phyloP scores from a whole-genome alignment of 2,113 vertebrate genomes.

The Lota lota region DNA sequence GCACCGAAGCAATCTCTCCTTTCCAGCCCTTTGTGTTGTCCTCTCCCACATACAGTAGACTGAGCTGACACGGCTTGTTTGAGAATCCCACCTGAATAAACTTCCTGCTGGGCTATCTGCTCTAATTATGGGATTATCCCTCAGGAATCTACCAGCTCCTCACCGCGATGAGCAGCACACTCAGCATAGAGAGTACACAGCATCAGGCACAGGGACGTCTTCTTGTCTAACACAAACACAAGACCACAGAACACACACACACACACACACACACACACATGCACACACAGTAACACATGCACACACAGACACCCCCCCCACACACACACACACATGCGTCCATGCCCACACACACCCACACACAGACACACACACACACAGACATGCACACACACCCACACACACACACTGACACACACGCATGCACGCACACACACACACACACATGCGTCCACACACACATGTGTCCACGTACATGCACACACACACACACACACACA shows the following conservation, averaged over 20 bases:
- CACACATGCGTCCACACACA: not conserved
- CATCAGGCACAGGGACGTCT: too few species aligned
- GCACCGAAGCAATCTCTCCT: slow-evolving; percentile 21
- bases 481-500: not conserved
- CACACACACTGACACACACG: not conserved
- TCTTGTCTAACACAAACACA: too few species aligned
- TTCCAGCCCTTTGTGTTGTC: slow-evolving; percentile 31
- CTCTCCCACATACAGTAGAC: slow-evolving; percentile 49
- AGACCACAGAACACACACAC: too few species aligned
- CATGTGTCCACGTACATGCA: slow-evolving; percentile 8
- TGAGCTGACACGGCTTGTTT: slow-evolving; percentile 38
- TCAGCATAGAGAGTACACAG: too few species aligned
- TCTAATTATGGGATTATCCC: slow-evolving; percentile 67
- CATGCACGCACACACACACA: slow-evolving; percentile 6
- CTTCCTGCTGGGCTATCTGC: slow-evolving; percentile 60
- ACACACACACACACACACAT: not conserved
- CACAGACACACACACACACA: slow-evolving; percentile 1
- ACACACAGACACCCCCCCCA: slow-evolving; percentile 23
- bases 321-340: not conserved
- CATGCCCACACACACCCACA: not conserved
- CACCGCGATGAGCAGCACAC: slow-evolving; percentile 10
- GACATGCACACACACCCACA: slow-evolving; percentile 1
- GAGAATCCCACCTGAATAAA: slow-evolving; percentile 64
- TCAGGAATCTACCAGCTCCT: slow-evolving; percentile 50
- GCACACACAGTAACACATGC: slow-evolving; percentile 19